Conservation (phyloP, 2,113 vertebrate species). For the Lophura nycthemera region DNA sequence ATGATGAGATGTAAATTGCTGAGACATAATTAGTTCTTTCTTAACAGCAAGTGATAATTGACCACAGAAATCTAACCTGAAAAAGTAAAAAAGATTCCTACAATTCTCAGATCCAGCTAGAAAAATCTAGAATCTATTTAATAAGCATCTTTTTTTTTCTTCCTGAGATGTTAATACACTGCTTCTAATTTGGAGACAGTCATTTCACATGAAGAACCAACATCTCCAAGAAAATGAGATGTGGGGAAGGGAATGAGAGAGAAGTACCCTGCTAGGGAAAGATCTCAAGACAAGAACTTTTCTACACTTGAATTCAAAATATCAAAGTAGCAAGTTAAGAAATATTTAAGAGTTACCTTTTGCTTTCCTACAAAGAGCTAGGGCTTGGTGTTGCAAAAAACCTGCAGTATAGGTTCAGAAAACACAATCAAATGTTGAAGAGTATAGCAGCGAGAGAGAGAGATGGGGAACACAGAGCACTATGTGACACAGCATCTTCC, state of each 20-base stretch:
- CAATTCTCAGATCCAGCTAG: conserved; percentile 4
- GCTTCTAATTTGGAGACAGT: conserved; percentile 26
- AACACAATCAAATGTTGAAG: conserved; percentile 30
- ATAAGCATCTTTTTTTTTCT: background rate
- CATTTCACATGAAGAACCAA: conserved; percentile 37
- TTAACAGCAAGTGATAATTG: conserved; percentile 6
- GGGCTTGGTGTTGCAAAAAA: background rate
- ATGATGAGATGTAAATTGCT: background rate
- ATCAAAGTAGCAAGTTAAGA: background rate
- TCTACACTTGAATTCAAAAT: conserved; percentile 32
- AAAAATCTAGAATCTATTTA: conserved; percentile 38
- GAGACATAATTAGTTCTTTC: background rate
- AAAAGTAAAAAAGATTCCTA: background rate
- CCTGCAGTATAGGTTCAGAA: conserved; percentile 30
- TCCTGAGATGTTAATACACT: background rate
- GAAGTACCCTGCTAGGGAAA: conserved; percentile 26
- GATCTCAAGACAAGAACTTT: conserved; percentile 1
- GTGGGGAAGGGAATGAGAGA: background rate
- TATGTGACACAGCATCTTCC: conserved; percentile 50
- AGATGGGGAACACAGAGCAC: conserved; percentile 34
- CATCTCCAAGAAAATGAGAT: conserved; percentile 45
- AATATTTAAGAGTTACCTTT: background rate
- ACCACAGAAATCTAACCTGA: background rate
- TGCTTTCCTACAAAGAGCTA: background rate
- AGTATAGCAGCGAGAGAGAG: conserved; percentile 6